phyloP scores from a whole-genome alignment of 2,113 vertebrate genomes.

The Chrysochloris asiatica region DNA sequence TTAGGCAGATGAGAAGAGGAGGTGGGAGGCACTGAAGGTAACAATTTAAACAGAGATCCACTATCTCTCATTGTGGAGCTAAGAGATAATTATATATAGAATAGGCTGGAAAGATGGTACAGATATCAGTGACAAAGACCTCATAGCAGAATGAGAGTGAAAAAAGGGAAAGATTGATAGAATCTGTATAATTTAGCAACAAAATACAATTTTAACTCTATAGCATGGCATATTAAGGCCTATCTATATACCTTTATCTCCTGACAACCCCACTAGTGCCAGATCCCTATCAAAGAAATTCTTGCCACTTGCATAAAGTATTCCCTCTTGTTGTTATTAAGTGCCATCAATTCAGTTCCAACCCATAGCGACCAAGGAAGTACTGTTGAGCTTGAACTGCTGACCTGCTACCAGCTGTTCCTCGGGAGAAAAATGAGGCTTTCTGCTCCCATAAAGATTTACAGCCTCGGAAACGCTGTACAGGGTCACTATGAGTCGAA shows the following conservation, averaged over 20 bases:
- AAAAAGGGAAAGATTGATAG: background rate
- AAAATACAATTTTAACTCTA: background rate
- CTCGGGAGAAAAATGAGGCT: no score
- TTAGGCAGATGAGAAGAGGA: slow-evolving; percentile 5
- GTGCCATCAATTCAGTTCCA: no score
- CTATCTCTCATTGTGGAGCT: background rate
- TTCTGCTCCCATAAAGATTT: no score
- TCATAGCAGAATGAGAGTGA: background rate
- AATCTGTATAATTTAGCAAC: background rate
- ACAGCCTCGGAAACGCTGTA: no score
- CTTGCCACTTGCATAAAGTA: background rate
- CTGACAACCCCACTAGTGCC: background rate
- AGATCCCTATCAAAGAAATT: background rate
- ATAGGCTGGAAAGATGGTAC: background rate
- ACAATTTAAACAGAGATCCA: slow-evolving; percentile 1
- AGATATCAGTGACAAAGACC: background rate
- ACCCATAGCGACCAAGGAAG: no score
- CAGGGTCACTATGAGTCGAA: no score
- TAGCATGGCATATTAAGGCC: background rate
- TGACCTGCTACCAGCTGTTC: no score
- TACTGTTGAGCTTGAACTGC: no score
- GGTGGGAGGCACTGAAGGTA: background rate
- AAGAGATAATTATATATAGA: background rate
- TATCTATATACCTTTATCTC: slow-evolving; percentile 13
- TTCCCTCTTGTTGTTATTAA: no score